Base-by-base conservation (phyloP, 2,797 vertebrate species). In the Paratrypauchen microcephalus region DNA sequence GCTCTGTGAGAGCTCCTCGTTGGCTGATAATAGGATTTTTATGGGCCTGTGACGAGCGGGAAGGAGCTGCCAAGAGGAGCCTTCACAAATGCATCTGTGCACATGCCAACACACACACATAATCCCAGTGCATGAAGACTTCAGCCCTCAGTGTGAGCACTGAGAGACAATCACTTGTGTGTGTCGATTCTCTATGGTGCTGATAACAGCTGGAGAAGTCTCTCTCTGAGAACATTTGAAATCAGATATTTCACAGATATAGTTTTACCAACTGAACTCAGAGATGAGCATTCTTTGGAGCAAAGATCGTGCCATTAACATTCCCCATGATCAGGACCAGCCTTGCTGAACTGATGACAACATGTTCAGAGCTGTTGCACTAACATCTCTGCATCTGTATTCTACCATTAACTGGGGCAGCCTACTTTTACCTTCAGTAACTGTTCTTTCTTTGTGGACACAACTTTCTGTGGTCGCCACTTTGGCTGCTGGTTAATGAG, bases 21-120 rank as follows among this genome's bases (percentile, higher is more conserved):
- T 81, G 89, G 89, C 78, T 77, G 83, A 87, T 92, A 90, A 93
- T 91, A 89, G 88, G 87, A 88, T 92, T 92, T 93, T 92, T 90
- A 92, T 89, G 85, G 83, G 86, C 72, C 75, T 30, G 39, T 88
- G 84, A 92, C 86, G 83, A 86, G 83, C 81, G 77, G 86, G 87
- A 84, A 81, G 83, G 77, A 87, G 78, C 83, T 79, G 67, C 74
- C 78, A 74, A 80, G 79, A 74, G 80, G 79, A 75, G 74, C 75
- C 73, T 78, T 84, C 81, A 80, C 74, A 85, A 81, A 61, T 63
- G 66, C 79, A 75, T 50, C 7, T 50, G 65, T 55, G 65, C 28
- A 19, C 78, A 63, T 64, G 36, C 68, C 74, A 77, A 67, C 80
- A 68, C 75, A 71, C 79, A 60, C 55, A 23, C 72, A 68, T 74